Base-by-base conservation (phyloP, 2,888 invertebrate genomes). In the Schizaphis graminum region DNA sequence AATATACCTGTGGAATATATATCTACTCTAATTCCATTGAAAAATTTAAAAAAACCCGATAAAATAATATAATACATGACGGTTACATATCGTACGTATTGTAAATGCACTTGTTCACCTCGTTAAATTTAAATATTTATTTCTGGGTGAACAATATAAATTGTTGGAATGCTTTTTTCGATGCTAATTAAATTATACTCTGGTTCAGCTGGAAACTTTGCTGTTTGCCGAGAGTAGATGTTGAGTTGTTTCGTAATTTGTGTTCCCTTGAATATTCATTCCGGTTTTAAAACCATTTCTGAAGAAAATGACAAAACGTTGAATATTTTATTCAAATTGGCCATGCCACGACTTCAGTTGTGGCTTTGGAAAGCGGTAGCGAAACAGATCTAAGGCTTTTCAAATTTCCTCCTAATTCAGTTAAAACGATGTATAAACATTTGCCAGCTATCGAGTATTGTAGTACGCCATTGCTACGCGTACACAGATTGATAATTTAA, bases 251-350 rank as follows among this genome's bases (percentile, higher is more conserved):
- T 35, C 56, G 90, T 85, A 90, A 93, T 93, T 93, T 90, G 93
- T 61, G 90, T 93, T 90, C 57, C 35, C 85, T 85, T 93, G 93
- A 93, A 93, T 93, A 93, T 93, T 93, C 93, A 93, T 93, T 93
- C 61, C 85, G 49, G 89, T 93, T 90, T 93, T 93, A 90, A 89
- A 93, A 93, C 90, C 77, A 49, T 93, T 90, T 85, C 89, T 49
- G 44, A 93, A 93, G 93, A 93, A 93, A 93, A 93, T 35, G 57
- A 61, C 89, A 57, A 85, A 93, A 89, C 89, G 84, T 90, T 93
- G 85, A 93, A 93, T 93, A 93, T 90, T 93, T 93, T 93, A 93
- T 93, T 93, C 90, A 93, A 93, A 93, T 93, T 57, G 35, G 88
- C 67, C 11, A 8, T 28, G 92, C 35, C 67, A 41, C 86, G 85